A percentile compares a stretch with the other conserved stretches of the same genome.
phyloP scores from a whole-genome alignment of 2,797 vertebrate species.

The Gadopsis bispinosus region DNA sequence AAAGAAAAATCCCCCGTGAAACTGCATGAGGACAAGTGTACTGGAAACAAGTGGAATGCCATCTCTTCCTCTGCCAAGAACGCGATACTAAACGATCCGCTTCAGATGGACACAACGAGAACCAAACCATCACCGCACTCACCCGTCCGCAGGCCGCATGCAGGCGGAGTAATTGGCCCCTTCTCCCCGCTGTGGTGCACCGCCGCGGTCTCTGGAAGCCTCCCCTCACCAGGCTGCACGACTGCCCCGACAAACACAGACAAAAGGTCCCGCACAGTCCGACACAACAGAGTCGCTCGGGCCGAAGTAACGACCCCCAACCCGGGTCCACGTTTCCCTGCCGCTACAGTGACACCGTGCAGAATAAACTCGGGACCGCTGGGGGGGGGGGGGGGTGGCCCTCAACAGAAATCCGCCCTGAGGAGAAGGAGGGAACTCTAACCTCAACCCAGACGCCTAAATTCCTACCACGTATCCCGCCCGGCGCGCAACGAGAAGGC shows the following conservation, averaged over 20 bases:
- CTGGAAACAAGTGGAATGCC: slow-evolving; percentile 58
- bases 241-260: slow-evolving; percentile 74
- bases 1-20: slow-evolving; percentile 11
- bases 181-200: slow-evolving; percentile 79
- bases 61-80: slow-evolving; percentile 42
- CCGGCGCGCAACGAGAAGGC: slow-evolving; percentile 48
- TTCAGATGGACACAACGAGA: slow-evolving; percentile 60
- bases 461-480: slow-evolving; percentile 56
- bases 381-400: no score
- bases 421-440: slow-evolving; percentile 29
- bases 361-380: slow-evolving; percentile 60
- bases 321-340: slow-evolving; percentile 77
- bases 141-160: slow-evolving; percentile 78
- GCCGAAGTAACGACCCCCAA: slow-evolving; percentile 85
- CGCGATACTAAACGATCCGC: slow-evolving; percentile 54
- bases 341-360: slow-evolving; percentile 79
- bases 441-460: slow-evolving; percentile 46
- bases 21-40: slow-evolving; percentile 63
- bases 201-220: slow-evolving; percentile 77
- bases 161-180: slow-evolving; percentile 73
- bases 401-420: slow-evolving; percentile 40
- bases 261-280: slow-evolving; percentile 75
- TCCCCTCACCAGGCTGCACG: slow-evolving; percentile 76
- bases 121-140: slow-evolving; percentile 74
- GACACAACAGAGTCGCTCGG: slow-evolving; percentile 79